Evolutionary conservation across 2,113 vertebrate species (phyloP).

Genomic region (Colius striatus): DNA sequence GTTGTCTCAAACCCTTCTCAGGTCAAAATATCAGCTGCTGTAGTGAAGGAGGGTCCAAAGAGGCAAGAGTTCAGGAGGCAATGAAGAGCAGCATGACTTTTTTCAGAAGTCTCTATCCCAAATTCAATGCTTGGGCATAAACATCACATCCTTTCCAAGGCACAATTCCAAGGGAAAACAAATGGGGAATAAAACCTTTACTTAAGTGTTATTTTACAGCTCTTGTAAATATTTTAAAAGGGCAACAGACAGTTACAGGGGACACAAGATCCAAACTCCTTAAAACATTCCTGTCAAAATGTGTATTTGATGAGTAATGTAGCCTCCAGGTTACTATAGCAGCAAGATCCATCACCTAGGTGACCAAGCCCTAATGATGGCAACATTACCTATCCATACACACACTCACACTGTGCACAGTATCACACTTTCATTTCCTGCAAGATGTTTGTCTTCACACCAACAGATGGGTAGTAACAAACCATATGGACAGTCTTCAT

Average conservation of each 20-base stretch:
- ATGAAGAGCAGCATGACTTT: background rate
- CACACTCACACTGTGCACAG: background rate
- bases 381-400: background rate
- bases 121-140: background rate
- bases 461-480: background rate
- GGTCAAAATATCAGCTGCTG: background rate
- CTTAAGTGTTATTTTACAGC: background rate
- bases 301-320: background rate
- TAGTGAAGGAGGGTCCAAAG: background rate
- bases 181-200: background rate
- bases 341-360: conserved; percentile 61
- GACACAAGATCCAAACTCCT: background rate
- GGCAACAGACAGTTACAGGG: background rate
- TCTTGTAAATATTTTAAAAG: background rate
- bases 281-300: background rate
- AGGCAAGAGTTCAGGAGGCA: background rate
- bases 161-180: background rate
- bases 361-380: conserved; percentile 9
- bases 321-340: conserved; percentile 47
- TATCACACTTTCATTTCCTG: background rate
- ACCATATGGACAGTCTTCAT: background rate
- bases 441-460: background rate
- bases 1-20: background rate
- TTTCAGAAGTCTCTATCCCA: background rate
- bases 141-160: background rate